Conservation (phyloP, 35 echinoderm and acorn worm genomes). For the Apostichopus japonicus region DNA sequence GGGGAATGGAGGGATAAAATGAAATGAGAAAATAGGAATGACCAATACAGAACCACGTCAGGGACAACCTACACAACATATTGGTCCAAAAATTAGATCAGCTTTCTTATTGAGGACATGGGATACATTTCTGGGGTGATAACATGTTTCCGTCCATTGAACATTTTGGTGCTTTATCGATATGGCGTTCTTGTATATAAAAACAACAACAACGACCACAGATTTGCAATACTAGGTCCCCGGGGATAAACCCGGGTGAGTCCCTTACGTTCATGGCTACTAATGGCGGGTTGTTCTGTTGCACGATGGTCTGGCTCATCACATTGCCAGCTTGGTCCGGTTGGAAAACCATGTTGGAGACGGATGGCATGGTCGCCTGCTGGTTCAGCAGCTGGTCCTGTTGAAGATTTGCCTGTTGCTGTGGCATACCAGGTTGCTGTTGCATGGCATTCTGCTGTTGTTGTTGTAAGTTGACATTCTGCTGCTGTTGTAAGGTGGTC, state of each 20-base stretch:
- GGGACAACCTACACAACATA: too few species aligned
- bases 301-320: background rate
- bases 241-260: background rate
- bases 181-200: too few species aligned
- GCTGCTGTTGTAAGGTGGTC: background rate
- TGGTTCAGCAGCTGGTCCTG: background rate
- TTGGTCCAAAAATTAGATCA: too few species aligned
- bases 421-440: constrained; percentile 16
- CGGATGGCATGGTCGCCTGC: background rate
- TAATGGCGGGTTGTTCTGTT: background rate
- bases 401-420: background rate
- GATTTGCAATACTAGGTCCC: too few species aligned
- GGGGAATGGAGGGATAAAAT: background rate
- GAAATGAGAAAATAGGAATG: background rate
- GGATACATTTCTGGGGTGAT: too few species aligned
- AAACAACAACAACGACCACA: too few species aligned
- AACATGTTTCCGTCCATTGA: too few species aligned
- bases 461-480: background rate
- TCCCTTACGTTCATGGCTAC: background rate
- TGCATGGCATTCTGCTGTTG: constrained; percentile 1
- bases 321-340: background rate
- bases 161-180: too few species aligned
- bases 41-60: background rate
- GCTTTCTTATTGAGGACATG: too few species aligned
- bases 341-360: background rate